phyloP scores from a whole-genome alignment of 2,888 invertebrate species.

The Melipona bicolor region DNA sequence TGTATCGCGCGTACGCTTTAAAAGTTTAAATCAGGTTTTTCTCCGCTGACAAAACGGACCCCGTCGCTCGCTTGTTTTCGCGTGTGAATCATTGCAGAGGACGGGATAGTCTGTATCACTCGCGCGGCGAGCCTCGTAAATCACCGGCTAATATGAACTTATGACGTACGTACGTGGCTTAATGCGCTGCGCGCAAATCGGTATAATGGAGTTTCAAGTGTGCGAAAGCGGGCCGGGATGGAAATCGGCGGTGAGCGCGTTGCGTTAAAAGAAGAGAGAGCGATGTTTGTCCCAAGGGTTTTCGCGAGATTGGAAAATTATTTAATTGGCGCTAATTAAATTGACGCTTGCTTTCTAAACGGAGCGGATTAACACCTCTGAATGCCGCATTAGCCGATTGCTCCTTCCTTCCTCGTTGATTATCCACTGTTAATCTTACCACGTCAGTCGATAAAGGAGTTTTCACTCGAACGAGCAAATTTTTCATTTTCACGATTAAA shows the following conservation, averaged over 20 bases:
- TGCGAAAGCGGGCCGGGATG: slow-evolving; percentile 42
- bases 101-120: not conserved
- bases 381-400: not conserved
- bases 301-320: not conserved
- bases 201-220: slow-evolving; percentile 52
- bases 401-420: not conserved
- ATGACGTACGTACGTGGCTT: slow-evolving; percentile 34
- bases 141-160: slow-evolving; percentile 37
- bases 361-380: too few relatives aligned
- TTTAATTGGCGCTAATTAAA: too few relatives aligned
- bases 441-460: not conserved
- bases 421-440: not conserved
- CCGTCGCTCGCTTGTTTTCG: not conserved
- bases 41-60: not conserved
- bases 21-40: not conserved
- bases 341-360: too few relatives aligned
- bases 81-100: slow-evolving; percentile 20
- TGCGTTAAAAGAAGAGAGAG: not conserved
- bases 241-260: slow-evolving; percentile 7
- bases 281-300: not conserved
- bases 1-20: not conserved
- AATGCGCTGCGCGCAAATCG: slow-evolving; percentile 41
- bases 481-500: not conserved
- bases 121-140: slow-evolving; percentile 33
- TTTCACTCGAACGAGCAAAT: not conserved